Percentiles rank a stretch among this genome's conserved stretches.
Evolutionary conservation across 2,113 vertebrate genomes (phyloP).

Genomic region (Felis catus): F.catus_Fca126_mat1.0 CM031414.1:85713501-85714000

Average conservation of each 20-base stretch:
- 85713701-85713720: background rate
- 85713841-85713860: background rate
- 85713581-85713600: too few relatives aligned
- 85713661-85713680: too few relatives aligned
- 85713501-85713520: too few relatives aligned
- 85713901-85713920: background rate
- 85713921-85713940: background rate
- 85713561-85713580: too few relatives aligned
- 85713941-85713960: background rate
- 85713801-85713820: background rate
- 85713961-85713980: background rate
- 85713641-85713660: too few relatives aligned
- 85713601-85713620: too few relatives aligned
- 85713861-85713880: background rate
- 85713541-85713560: too few relatives aligned
- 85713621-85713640: too few relatives aligned
- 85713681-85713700: background rate
- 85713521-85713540: too few relatives aligned
- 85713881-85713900: slow-evolving; percentile 20
- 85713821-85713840: background rate
- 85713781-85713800: background rate
- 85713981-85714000: background rate
- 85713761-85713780: background rate
- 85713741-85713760: background rate
- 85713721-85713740: background rate